These are phyloP conservation scores for Pogonus chalceus DNA, from an alignment of 1,140 invertebrate species.

Conservation along the genomic window DNA sequence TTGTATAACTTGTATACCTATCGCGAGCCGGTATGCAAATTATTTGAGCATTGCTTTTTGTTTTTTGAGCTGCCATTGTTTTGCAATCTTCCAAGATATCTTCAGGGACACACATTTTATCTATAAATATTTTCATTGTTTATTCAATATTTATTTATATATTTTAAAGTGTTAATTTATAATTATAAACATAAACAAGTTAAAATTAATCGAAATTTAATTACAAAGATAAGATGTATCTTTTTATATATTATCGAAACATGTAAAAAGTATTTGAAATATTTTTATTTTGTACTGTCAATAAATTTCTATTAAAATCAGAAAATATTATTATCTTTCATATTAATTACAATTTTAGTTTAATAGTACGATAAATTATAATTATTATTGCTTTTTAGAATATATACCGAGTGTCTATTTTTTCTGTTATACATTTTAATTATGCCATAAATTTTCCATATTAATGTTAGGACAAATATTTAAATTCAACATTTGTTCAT, in stretches of 20 bases:
- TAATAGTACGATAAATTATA: too few species aligned
- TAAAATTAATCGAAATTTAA: not conserved
- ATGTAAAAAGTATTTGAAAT: not conserved
- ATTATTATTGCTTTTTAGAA: too few species aligned
- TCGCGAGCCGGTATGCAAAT: conserved; percentile 58
- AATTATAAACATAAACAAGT: not conserved
- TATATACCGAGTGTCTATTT: too few species aligned
- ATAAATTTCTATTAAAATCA: not conserved
- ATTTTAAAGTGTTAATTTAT: not conserved
- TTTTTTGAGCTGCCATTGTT: conserved; percentile 51
- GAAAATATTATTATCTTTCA: not conserved
- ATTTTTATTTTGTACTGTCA: not conserved
- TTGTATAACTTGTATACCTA: conserved; percentile 35
- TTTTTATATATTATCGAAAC: not conserved
- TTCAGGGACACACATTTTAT: conserved; percentile 60
- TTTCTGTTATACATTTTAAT: not conserved
- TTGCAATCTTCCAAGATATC: conserved; percentile 49
- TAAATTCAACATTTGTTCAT: too few species aligned
- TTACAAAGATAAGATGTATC: not conserved
- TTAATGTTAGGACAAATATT: too few species aligned
- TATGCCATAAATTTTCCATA: not conserved
- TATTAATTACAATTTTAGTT: too few species aligned
- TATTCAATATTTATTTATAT: not conserved
- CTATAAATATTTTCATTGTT: conserved; percentile 36
- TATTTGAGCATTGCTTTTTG: conserved; percentile 48